Evolutionary conservation across 2,113 vertebrate genomes (phyloP), one percentile per base, ranked within the genome.

Genomic region (Phylloscopus trochiloides): DNA sequence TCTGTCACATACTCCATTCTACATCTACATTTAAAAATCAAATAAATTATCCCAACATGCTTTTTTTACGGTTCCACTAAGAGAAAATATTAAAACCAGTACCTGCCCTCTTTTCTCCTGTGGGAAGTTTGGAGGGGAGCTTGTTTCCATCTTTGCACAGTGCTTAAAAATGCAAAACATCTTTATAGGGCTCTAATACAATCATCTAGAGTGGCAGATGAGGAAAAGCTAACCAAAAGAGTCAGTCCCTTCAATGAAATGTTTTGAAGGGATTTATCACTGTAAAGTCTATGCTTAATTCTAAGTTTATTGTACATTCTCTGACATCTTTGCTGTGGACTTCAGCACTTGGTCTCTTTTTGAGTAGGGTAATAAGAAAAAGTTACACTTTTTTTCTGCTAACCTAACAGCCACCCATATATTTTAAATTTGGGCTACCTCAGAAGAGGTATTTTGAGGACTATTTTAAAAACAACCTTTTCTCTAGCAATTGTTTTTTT

Each of bases 251-350:
- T 71, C 32, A 38, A 0, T 40, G 8, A 59, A 83, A 32, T 67
- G 2, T 25, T 88, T 86, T 78, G 45, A 82, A 80, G 55, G 38
- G 62, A 57, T 95, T 90, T 89, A 62, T 85, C 47, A 31, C 45
- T 4, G 1, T 50, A 52, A 50, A 11, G 24, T 65, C 17, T 1
- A 1, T 55, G 6, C 47, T 85, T 80, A 61, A 28, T 11, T 22
- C 0, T 7, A n/a, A 87, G 26, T 91, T 78, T 81, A 70, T 70
- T 42, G 7, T 38, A 1, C 66, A 22, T 31, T 68, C 29, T 88
- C 14, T 51, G 29, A n/a, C 24, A 29, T 88, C 10, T 9, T 65
- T 63, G n/a, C 28, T 34, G 32, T 51, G 29, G n/a, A 31, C 32
- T 31, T 80, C 26, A 88, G 55, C 52, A 48, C 11, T 20, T 68